phyloP scores from a whole-genome alignment of 2,113 vertebrate genomes.

The Zosterops borbonicus region DNA sequence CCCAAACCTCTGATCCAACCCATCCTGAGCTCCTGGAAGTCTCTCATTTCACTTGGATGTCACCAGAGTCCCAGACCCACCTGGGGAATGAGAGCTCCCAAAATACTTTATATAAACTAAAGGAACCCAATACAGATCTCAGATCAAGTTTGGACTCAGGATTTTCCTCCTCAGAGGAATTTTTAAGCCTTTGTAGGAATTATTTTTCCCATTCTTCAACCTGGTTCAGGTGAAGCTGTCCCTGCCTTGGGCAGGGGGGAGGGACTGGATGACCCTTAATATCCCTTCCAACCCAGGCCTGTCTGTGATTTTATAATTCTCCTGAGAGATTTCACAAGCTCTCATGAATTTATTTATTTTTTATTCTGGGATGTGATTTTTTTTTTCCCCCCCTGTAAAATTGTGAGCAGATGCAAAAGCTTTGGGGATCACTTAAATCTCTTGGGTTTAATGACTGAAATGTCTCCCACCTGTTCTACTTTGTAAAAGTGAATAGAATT shows the following conservation, averaged over 20 bases:
- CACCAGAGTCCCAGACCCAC: neutral
- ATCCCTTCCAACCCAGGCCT: neutral
- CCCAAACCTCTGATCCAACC: neutral
- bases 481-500: neutral
- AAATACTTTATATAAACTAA: neutral
- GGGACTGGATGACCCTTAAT: neutral
- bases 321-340: neutral
- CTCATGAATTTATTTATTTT: neutral
- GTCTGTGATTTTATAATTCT: neutral
- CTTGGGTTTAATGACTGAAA: neutral
- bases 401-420: neutral
- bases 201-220: neutral
- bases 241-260: neutral
- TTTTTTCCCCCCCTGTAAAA: neutral
- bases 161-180: neutral
- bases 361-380: neutral
- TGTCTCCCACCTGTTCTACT: neutral
- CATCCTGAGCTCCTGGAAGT: rapidly evolving
- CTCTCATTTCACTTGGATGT: neutral
- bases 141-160: no score
- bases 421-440: neutral
- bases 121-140: neutral
- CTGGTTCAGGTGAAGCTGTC: neutral
- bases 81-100: neutral
- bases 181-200: neutral